Conservation (phyloP, 2,888 invertebrate species). For the Chrysopilus asiliformis region DNA sequence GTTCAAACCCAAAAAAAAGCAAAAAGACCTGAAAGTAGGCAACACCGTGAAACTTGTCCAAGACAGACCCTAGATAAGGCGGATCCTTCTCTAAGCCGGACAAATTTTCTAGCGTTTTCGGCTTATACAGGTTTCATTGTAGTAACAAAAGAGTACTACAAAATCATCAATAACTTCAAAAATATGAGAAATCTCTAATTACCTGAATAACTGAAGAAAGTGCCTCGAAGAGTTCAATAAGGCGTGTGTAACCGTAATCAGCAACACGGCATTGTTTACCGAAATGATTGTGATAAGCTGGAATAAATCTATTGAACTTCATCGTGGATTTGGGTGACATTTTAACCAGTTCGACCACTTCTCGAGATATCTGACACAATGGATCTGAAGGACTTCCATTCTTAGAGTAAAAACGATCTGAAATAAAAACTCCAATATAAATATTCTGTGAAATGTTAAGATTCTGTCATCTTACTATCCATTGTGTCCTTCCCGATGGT, state of each 20-base stretch:
- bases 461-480: constrained; percentile 10
- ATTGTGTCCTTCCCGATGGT: constrained; percentile 13
- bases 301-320: constrained; percentile 76
- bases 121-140: too few species aligned
- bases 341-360: constrained; percentile 72
- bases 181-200: too few species aligned
- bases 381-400: constrained; percentile 27
- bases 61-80: too few species aligned
- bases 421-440: constrained; percentile 18
- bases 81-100: too few species aligned
- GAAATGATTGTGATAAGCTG: constrained; percentile 93
- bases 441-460: too few species aligned
- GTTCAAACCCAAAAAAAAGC: too few species aligned
- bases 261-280: constrained; percentile 90
- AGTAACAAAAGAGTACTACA: too few species aligned
- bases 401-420: constrained; percentile 19
- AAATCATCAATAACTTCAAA: too few species aligned
- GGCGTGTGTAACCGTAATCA: constrained; percentile 89
- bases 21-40: too few species aligned
- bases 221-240: constrained; percentile 80
- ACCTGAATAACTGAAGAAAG: constrained; percentile 78
- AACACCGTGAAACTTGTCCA: too few species aligned
- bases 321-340: constrained; percentile 71
- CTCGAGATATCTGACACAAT: constrained; percentile 63
- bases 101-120: too few species aligned